A percentile compares a stretch with the other conserved stretches of the same genome.
These are phyloP conservation scores for Salarias fasciatus DNA, from an alignment of 2,797 vertebrate species.

Conservation along the genomic window DNA sequence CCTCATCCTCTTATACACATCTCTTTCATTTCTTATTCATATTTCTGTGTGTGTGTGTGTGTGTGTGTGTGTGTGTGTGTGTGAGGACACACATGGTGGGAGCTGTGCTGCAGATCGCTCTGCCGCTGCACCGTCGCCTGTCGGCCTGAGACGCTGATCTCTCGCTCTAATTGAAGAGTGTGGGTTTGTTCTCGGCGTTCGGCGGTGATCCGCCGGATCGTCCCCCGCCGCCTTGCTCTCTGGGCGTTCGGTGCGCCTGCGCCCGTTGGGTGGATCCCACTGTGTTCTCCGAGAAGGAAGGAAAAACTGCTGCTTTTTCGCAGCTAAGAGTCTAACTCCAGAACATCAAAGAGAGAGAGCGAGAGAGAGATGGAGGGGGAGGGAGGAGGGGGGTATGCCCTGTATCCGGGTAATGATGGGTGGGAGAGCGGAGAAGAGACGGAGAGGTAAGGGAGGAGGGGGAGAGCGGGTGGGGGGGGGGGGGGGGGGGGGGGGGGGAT, in stretches of 20 bases:
- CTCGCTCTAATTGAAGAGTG: conserved; percentile 19
- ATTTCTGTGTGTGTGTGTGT: conserved; percentile 6
- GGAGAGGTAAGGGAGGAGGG: conserved; percentile 43
- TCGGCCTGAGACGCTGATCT: too few relatives aligned
- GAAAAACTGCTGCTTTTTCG: conserved; percentile 36
- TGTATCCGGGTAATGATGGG: conserved; percentile 71
- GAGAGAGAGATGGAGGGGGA: conserved; percentile 14
- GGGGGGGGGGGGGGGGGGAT: conserved; percentile 51
- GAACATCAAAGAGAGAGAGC: conserved; percentile 75
- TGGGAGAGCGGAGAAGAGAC: conserved; percentile 45
- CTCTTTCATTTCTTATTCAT: conserved; percentile 54
- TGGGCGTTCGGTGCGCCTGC: conserved; percentile 20
- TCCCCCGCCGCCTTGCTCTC: conserved; percentile 16
- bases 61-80: too few relatives aligned
- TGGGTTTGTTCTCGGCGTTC: conserved; percentile 31
- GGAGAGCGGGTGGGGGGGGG: conserved; percentile 53
- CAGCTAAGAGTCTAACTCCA: conserved; percentile 72
- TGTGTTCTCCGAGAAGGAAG: conserved; percentile 17
- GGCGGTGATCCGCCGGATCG: conserved; percentile 42
- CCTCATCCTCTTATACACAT: conserved; percentile 54
- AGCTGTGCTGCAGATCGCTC: too few relatives aligned
- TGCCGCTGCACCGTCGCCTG: too few relatives aligned
- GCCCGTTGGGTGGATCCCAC: neutral
- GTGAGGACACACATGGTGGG: too few relatives aligned
- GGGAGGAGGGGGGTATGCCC: conserved; percentile 49